Evolutionary conservation across 2,797 vertebrate genomes (phyloP).

Genomic region (Stomatorhinus walkeri): DNA sequence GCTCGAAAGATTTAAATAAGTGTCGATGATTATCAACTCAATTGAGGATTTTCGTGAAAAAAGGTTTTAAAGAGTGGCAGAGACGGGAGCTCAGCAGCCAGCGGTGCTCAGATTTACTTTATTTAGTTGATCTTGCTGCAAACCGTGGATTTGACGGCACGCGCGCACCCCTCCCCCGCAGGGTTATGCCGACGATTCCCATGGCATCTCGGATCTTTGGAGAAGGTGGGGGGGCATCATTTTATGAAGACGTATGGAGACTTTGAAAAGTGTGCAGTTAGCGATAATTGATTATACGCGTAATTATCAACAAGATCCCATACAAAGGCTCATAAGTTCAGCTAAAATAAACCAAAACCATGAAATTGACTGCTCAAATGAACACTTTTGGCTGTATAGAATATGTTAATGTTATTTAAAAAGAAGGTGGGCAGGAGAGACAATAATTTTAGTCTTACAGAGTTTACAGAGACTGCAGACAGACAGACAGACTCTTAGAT

Average conservation of each 20-base stretch:
- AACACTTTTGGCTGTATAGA: not conserved
- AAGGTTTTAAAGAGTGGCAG: not conserved
- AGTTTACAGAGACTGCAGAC: not conserved
- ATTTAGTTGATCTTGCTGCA: not conserved
- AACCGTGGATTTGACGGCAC: not conserved
- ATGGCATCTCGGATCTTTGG: not conserved
- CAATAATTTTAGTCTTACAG: no score
- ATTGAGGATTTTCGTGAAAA: not conserved
- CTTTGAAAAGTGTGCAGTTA: not conserved
- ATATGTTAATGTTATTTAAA: not conserved
- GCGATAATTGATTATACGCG: not conserved
- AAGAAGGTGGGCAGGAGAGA: no score
- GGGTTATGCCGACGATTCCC: not conserved
- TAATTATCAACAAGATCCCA: not conserved
- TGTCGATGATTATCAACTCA: not conserved
- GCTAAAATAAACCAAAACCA: not conserved
- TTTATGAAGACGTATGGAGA: not conserved
- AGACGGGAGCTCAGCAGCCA: no score
- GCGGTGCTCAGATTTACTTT: not conserved
- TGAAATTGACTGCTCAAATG: not conserved
- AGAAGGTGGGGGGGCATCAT: not conserved
- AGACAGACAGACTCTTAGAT: not conserved
- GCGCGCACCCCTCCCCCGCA: not conserved
- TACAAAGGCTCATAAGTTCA: not conserved
- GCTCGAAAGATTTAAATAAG: not conserved